These are phyloP conservation scores for Habropoda laboriosa DNA, from an alignment of 1,140 invertebrate genomes.

Conservation along the genomic window DNA sequence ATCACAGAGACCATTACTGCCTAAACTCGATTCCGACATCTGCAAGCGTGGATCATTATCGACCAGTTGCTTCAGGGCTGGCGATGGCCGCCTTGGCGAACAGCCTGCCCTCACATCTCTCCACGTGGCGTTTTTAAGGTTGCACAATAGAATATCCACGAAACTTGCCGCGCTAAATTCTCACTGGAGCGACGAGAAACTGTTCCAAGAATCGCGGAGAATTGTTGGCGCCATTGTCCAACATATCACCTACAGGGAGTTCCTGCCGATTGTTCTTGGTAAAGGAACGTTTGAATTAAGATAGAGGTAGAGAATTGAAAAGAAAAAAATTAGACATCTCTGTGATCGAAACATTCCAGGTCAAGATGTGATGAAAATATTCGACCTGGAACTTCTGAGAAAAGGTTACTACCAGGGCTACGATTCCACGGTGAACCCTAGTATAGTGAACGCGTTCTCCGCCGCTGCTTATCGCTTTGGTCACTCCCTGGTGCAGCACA, in stretches of 20 bases:
- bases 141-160: slow-evolving; percentile 94
- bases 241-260: slow-evolving; percentile 94
- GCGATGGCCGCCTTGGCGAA: slow-evolving; percentile 91
- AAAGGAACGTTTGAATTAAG: slow-evolving; percentile 31
- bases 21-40: slow-evolving; percentile 82
- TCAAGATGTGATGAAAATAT: slow-evolving; percentile 86
- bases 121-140: slow-evolving; percentile 93
- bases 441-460: slow-evolving; percentile 95
- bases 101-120: slow-evolving; percentile 93
- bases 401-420: slow-evolving; percentile 88
- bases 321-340: not conserved
- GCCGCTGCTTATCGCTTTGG: slow-evolving; percentile 98
- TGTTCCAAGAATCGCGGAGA: slow-evolving; percentile 93
- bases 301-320: no score
- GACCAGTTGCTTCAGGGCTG: slow-evolving; percentile 87
- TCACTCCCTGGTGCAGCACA: slow-evolving; percentile 94
- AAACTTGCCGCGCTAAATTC: slow-evolving; percentile 89
- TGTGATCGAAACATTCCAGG: slow-evolving; percentile 75
- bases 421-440: slow-evolving; percentile 90
- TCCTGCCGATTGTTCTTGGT: slow-evolving; percentile 92
- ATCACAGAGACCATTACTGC: slow-evolving; percentile 82
- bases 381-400: slow-evolving; percentile 85
- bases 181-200: slow-evolving; percentile 93
- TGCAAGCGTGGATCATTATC: slow-evolving; percentile 87
- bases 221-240: slow-evolving; percentile 92